phyloP scores from a whole-genome alignment of 2,797 vertebrate species.

The Fratercula arctica region DNA sequence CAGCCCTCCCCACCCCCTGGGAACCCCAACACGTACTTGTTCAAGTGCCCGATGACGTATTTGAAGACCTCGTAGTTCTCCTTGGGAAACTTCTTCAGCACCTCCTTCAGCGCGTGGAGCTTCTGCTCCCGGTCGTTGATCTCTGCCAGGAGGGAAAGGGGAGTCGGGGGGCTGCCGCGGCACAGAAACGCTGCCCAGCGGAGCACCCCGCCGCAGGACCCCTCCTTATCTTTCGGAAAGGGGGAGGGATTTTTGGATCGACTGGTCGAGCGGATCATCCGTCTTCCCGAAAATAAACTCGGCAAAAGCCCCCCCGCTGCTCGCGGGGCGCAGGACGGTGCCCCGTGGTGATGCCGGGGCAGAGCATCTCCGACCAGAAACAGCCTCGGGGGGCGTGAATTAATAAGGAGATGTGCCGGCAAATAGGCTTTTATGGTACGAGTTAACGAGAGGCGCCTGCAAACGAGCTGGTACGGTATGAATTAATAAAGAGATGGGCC shows the following conservation, averaged over 20 bases:
- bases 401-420: too few species aligned
- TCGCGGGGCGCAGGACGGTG: accelerated
- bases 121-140: constrained; percentile 93
- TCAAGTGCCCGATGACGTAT: constrained; percentile 92
- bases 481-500: background rate
- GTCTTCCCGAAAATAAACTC: background rate
- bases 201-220: accelerated
- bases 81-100: constrained; percentile 88
- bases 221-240: background rate
- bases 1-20: accelerated
- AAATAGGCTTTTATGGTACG: accelerated
- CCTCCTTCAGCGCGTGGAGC: constrained; percentile 89
- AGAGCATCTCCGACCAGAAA: background rate
- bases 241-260: background rate
- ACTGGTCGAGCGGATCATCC: accelerated
- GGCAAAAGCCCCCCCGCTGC: too few species aligned
- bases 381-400: accelerated
- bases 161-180: background rate
- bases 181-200: background rate
- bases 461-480: accelerated
- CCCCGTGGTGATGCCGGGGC: accelerated
- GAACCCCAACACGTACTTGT: constrained; percentile 79
- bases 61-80: constrained; percentile 97
- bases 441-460: accelerated
- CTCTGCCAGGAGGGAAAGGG: constrained; percentile 74